Percentiles rank a stretch among this genome's conserved stretches.
phyloP scores from a whole-genome alignment of 2,888 invertebrate species.

The Vesta saturnalis region DNA sequence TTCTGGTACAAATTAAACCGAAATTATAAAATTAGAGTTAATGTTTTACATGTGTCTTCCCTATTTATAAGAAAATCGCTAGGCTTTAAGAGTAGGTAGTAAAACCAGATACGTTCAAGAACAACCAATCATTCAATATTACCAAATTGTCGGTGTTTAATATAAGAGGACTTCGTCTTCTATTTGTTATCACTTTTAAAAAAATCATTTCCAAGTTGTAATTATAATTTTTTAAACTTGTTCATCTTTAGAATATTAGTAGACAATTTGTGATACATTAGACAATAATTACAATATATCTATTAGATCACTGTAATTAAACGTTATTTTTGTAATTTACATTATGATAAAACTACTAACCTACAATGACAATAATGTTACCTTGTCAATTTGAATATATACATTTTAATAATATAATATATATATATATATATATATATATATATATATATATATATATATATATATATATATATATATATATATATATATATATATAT shows the following conservation, averaged over 20 bases:
- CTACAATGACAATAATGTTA: slow-evolving; percentile 51
- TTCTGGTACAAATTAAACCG: slow-evolving; percentile 22
- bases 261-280: slow-evolving; percentile 42
- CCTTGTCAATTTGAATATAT: slow-evolving; percentile 49
- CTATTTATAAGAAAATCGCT: slow-evolving; percentile 40
- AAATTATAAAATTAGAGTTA: slow-evolving; percentile 34
- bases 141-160: slow-evolving; percentile 33
- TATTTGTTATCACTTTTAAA: not conserved
- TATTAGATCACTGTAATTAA: not conserved
- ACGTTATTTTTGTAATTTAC: slow-evolving; percentile 12
- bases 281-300: slow-evolving; percentile 40
- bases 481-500: too few relatives aligned
- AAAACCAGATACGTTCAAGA: slow-evolving; percentile 34
- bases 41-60: slow-evolving; percentile 42
- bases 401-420: too few relatives aligned
- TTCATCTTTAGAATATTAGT: too few relatives aligned
- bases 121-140: slow-evolving; percentile 36
- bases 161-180: slow-evolving; percentile 18
- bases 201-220: too few relatives aligned
- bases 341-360: slow-evolving; percentile 32
- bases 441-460: too few relatives aligned
- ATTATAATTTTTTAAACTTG: too few relatives aligned
- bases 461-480: too few relatives aligned
- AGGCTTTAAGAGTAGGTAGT: slow-evolving; percentile 37
- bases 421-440: too few relatives aligned